Evolutionary conservation across 2,797 vertebrate genomes (phyloP).

Genomic region (Crypturellus tataupa): DNA sequence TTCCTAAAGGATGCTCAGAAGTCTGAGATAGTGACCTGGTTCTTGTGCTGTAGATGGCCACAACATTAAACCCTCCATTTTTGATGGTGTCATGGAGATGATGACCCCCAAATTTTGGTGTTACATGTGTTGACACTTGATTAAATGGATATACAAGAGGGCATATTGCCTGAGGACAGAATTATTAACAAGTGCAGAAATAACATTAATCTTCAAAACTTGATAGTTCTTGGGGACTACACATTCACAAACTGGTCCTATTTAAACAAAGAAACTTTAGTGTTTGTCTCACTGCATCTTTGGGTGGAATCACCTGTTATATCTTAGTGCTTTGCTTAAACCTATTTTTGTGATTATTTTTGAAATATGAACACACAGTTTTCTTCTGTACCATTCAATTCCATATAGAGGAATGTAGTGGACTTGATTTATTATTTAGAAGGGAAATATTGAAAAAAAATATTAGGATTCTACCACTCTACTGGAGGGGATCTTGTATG

Average conservation of each 20-base stretch:
- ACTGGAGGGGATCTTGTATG: constrained; percentile 65
- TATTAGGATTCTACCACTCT: constrained; percentile 55
- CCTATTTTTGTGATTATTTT: constrained; percentile 30
- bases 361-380: constrained; percentile 25
- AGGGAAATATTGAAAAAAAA: constrained; percentile 69
- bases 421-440: constrained; percentile 74
- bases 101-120: neutral
- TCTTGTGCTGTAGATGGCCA: neutral
- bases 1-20: neutral
- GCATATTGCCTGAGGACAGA: neutral
- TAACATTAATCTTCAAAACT: neutral
- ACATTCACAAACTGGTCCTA: neutral
- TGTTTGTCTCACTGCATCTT: neutral
- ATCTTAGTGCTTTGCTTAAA: neutral
- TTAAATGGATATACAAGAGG: neutral
- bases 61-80: neutral
- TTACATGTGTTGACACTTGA: neutral
- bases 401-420: constrained; percentile 5
- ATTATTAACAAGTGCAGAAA: neutral
- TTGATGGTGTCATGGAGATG: neutral
- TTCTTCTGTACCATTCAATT: constrained; percentile 11
- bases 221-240: neutral
- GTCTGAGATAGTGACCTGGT: neutral
- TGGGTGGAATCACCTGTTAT: constrained; percentile 10
- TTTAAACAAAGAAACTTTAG: neutral